Evolutionary conservation across 2,888 invertebrate species (phyloP).

Genomic region (Drosophila meridiana): DNA sequence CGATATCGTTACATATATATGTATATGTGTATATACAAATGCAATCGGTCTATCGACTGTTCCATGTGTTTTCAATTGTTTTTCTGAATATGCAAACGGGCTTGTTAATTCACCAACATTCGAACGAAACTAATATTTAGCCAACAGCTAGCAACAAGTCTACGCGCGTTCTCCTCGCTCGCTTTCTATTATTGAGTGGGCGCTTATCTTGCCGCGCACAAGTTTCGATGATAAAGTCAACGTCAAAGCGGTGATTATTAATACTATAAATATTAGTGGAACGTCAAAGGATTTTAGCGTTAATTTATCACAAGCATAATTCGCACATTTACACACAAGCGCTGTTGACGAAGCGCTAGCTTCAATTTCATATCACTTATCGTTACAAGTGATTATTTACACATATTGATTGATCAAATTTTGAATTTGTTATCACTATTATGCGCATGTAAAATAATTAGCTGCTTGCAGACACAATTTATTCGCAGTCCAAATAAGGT

Average conservation of each 20-base stretch:
- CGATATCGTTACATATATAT: not conserved
- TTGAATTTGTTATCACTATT: not conserved
- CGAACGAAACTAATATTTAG: slow-evolving; percentile 66
- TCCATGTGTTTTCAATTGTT: slow-evolving; percentile 40
- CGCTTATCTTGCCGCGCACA: slow-evolving; percentile 42
- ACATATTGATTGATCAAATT: slow-evolving; percentile 5
- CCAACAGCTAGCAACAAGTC: slow-evolving; percentile 10
- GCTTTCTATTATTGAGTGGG: slow-evolving; percentile 41
- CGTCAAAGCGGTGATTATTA: slow-evolving; percentile 70
- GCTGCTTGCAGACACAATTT: not conserved
- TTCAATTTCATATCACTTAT: slow-evolving; percentile 5
- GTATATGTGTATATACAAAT: too few species aligned
- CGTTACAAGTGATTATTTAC: slow-evolving; percentile 8
- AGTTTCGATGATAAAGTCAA: slow-evolving; percentile 60
- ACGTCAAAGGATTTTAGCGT: slow-evolving; percentile 72
- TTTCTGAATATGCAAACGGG: slow-evolving; percentile 45
- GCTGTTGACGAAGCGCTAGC: not conserved
- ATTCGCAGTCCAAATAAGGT: too few species aligned
- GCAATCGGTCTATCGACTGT: slow-evolving; percentile 8
- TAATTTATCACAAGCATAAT: slow-evolving; percentile 66
- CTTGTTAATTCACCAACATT: slow-evolving; percentile 64
- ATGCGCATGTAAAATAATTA: not conserved
- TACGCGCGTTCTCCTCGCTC: slow-evolving; percentile 33
- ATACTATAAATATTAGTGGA: slow-evolving; percentile 76
- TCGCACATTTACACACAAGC: slow-evolving; percentile 10